Percentiles rank a stretch among this genome's conserved stretches.
Evolutionary conservation across 2,888 invertebrate genomes (phyloP).

Genomic region (Athalia cordata): DNA sequence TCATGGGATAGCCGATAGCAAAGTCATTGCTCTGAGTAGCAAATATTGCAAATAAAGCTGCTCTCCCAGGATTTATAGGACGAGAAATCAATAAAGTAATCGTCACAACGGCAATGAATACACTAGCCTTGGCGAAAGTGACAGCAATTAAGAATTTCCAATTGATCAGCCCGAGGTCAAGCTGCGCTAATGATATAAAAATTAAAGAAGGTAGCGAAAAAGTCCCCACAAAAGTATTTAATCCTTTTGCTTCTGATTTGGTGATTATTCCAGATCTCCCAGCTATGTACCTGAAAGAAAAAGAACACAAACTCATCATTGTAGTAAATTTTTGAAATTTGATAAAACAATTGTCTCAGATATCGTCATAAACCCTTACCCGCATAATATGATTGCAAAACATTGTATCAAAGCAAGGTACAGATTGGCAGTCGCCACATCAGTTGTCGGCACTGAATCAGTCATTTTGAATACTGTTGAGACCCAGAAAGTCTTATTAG

Average conservation of each 20-base stretch:
- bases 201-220: conserved; percentile 95
- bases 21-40: conserved; percentile 98
- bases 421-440: conserved; percentile 83
- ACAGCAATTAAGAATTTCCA: conserved; percentile 94
- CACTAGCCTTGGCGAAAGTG: conserved; percentile 87
- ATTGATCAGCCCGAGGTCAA: conserved; percentile 89
- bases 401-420: conserved; percentile 94
- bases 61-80: conserved; percentile 87
- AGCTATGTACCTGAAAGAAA: conserved; percentile 83
- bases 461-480: no score
- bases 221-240: conserved; percentile 94
- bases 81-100: conserved; percentile 87
- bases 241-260: conserved; percentile 89
- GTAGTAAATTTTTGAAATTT: neutral
- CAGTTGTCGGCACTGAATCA: neutral
- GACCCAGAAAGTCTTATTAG: no score
- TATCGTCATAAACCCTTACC: conserved; percentile 74
- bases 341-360: neutral
- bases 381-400: conserved; percentile 92
- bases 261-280: conserved; percentile 89
- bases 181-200: conserved; percentile 90
- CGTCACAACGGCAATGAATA: conserved; percentile 87
- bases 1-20: conserved; percentile 95
- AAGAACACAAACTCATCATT: conserved; percentile 6
- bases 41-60: conserved; percentile 95